Base-by-base conservation (phyloP, 1,140 invertebrate species). In the Drosophila kepulauana region DNA sequence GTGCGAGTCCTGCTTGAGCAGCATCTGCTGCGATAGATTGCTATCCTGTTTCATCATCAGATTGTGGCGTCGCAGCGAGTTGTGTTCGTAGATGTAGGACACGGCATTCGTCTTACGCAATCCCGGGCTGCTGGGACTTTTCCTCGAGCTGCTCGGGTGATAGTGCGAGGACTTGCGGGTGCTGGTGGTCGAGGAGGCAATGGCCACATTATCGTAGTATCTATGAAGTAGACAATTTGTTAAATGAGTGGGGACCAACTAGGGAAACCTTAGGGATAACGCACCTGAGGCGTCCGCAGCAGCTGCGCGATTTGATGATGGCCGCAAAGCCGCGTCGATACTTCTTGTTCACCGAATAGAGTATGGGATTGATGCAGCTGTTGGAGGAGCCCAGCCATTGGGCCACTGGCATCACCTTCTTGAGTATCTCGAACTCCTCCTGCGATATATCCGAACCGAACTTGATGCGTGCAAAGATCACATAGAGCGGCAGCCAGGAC, bases 331-430 rank as follows among this genome's bases (percentile, higher is more conserved):
- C 98, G 45, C 97, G 96, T 1, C 98, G 94, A 92, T 98, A 99
- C 92, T 99, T 99, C 81, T 98, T 98, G 92, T 99, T 99, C 93
- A 99, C 98, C 0, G 98, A 98, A 93, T 99, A 99, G n/a, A 99
- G 95, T 48, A 92, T 96, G 0, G 99, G 99, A 93, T 99, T 99
- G 81, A 99, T 98, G 94, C 98, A 99, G 30, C 97, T 98, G 92
- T 99, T 99, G 15, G 98, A 98, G 0, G 97, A 96, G 0, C 98
- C 98, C 1, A 99, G 94, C 98, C 98, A 99, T 93, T 99, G 98
- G 0, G 98, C 98, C 30, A 99, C 95, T 0, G 98, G 98, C 10
- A 97, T 96, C 0, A 96, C 95, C 1, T 98, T 95, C 10, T 96
- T 95, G 1, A 98, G 93, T 11, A 98, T 93, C 61, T 97, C 95